Evolutionary conservation across 2,797 vertebrate genomes (phyloP).

Genomic region (Micropoecilia bifurca): DNA sequence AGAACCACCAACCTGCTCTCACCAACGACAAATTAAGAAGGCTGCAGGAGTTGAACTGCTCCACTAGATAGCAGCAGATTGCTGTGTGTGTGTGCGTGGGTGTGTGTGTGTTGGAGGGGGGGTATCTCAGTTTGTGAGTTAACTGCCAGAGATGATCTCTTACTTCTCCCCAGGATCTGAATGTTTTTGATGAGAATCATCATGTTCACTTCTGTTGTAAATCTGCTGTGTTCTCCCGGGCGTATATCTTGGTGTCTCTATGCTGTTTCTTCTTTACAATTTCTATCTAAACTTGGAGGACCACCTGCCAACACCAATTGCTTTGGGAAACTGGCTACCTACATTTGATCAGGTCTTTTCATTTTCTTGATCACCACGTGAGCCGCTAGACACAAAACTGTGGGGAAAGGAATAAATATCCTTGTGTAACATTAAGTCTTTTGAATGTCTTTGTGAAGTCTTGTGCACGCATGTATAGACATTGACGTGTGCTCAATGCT

Average conservation of each 20-base stretch:
- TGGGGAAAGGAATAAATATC: conserved; percentile 30
- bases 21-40: conserved; percentile 21
- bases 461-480: conserved; percentile 10
- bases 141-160: conserved; percentile 45
- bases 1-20: conserved; percentile 10
- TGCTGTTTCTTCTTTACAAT: conserved; percentile 59
- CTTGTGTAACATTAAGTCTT: conserved; percentile 34
- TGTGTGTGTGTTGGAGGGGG: conserved; percentile 36
- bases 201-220: conserved; percentile 55
- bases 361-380: conserved; percentile 54
- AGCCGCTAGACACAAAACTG: conserved; percentile 41
- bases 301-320: conserved; percentile 65
- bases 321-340: conserved; percentile 59
- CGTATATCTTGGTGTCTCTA: conserved; percentile 49
- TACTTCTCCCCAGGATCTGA: conserved; percentile 46
- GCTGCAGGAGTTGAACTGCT: conserved; percentile 67
- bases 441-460: conserved; percentile 30
- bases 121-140: conserved; percentile 28
- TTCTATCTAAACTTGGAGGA: conserved; percentile 66
- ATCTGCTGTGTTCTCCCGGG: conserved; percentile 50
- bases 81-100: conserved; percentile 45
- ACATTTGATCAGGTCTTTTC: conserved; percentile 64
- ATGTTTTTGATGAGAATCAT: conserved; percentile 67
- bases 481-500: conserved; percentile 36
- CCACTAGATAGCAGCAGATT: conserved; percentile 77